phyloP scores from a whole-genome alignment of 1,140 invertebrate species.

The Papilio dardanus region DNA sequence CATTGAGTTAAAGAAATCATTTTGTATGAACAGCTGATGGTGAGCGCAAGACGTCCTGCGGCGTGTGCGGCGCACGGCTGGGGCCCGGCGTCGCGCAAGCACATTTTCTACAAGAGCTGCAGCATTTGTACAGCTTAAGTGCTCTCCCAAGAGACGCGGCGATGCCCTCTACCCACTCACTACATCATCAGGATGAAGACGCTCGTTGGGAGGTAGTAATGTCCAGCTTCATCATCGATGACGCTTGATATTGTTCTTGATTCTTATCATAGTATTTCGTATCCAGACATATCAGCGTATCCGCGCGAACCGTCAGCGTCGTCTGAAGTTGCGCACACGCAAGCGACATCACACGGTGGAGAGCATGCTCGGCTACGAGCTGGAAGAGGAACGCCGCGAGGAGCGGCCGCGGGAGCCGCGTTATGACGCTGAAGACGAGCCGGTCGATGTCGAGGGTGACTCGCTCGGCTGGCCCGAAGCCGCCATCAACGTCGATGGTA shows the following conservation, averaged over 20 bases:
- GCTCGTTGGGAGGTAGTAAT: slow-evolving; percentile 84
- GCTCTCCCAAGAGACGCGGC: slow-evolving; percentile 74
- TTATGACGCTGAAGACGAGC: slow-evolving; percentile 84
- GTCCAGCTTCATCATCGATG: too few relatives aligned
- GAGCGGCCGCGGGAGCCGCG: slow-evolving; percentile 61
- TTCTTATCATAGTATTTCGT: background rate
- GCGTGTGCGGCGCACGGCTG: slow-evolving; percentile 87
- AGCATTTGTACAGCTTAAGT: slow-evolving; percentile 85
- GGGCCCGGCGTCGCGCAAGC: slow-evolving; percentile 85
- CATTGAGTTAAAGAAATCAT: background rate
- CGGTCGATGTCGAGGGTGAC: slow-evolving; percentile 85
- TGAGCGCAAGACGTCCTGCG: slow-evolving; percentile 83
- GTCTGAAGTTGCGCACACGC: slow-evolving; percentile 84
- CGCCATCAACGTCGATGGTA: slow-evolving; percentile 73
- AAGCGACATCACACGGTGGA: slow-evolving; percentile 85
- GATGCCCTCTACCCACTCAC: slow-evolving; percentile 62
- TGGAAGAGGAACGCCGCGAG: slow-evolving; percentile 73
- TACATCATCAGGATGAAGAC: slow-evolving; percentile 83
- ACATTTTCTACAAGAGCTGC: slow-evolving; percentile 87
- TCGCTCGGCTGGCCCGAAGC: slow-evolving; percentile 80
- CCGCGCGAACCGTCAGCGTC: slow-evolving; percentile 85
- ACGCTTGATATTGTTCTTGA: too few relatives aligned
- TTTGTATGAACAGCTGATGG: slow-evolving; percentile 60
- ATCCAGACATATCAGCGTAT: slow-evolving; percentile 86
- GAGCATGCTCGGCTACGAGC: slow-evolving; percentile 80